Evolutionary conservation across 2,888 invertebrate species (phyloP).

Genomic region (Cordylochernes scorpioides): DNA sequence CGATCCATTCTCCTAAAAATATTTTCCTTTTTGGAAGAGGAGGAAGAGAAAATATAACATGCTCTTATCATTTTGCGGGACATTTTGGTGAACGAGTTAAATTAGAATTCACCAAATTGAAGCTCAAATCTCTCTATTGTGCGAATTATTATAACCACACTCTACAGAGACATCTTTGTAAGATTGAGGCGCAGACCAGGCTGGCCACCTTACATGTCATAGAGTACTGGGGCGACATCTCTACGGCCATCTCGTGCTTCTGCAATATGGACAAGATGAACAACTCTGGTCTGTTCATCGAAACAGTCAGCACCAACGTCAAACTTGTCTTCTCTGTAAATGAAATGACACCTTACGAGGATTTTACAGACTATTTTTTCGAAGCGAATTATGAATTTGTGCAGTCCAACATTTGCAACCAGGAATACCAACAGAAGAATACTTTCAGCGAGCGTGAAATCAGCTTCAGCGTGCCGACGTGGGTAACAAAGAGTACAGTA

Average conservation of each 20-base stretch:
- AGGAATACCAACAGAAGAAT: constrained; percentile 5
- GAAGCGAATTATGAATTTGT: constrained; percentile 49
- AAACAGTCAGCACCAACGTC: constrained; percentile 40
- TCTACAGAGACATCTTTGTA: constrained; percentile 23
- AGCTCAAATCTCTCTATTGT: constrained; percentile 26
- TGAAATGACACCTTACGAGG: constrained; percentile 51
- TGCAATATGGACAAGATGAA: constrained; percentile 16
- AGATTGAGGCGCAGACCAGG: not conserved
- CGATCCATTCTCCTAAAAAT: constrained; percentile 46
- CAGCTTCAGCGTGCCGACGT: constrained; percentile 7
- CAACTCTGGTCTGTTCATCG: constrained; percentile 21
- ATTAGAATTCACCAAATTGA: constrained; percentile 36
- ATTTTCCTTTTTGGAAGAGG: constrained; percentile 58
- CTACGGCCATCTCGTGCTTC: constrained; percentile 11
- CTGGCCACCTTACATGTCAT: not conserved
- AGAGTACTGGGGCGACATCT: constrained; percentile 3
- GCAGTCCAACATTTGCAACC: constrained; percentile 8
- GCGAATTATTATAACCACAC: constrained; percentile 9
- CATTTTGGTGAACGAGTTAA: constrained; percentile 7
- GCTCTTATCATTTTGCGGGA: constrained; percentile 20
- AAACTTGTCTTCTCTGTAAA: constrained; percentile 44
- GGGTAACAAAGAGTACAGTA: constrained; percentile 6
- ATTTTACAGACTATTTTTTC: constrained; percentile 48
- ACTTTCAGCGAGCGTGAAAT: constrained; percentile 11
- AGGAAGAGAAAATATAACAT: constrained; percentile 43